Evolutionary conservation across 2,113 vertebrate genomes (phyloP).

Genomic region (Oreotrochilus melanogaster): DNA sequence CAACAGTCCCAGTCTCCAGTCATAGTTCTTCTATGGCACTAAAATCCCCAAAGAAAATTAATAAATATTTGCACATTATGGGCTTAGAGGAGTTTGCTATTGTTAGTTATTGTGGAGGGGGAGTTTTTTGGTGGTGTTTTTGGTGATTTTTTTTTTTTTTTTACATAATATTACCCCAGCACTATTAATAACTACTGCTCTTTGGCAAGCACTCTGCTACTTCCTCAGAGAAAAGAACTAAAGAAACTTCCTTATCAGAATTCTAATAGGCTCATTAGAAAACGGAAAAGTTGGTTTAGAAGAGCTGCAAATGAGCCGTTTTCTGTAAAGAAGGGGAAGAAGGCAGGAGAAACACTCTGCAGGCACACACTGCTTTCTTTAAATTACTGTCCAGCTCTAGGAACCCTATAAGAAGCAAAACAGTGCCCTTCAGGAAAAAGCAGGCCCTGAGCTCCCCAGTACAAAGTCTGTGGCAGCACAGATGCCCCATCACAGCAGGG

Average conservation of each 20-base stretch:
- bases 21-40: neutral
- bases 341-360: neutral
- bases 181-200: neutral
- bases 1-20: neutral
- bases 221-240: neutral
- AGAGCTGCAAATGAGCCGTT: neutral
- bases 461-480: neutral
- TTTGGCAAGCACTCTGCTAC: neutral
- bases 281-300: neutral
- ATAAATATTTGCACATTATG: neutral
- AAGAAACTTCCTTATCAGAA: neutral
- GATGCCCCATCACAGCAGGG: neutral
- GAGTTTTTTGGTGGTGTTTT: neutral
- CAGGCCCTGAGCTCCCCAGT: neutral
- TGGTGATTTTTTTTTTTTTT: neutral
- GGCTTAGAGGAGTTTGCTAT: neutral
- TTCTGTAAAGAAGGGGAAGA: neutral
- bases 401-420: neutral
- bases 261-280: neutral
- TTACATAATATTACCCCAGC: neutral
- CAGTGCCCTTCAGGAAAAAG: neutral
- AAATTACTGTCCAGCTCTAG: neutral
- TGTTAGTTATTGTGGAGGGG: fast-evolving
- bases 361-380: neutral
- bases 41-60: neutral